Evolutionary conservation across 2,888 invertebrate species (phyloP).

Genomic region (Quadroppia sp.): DNA sequence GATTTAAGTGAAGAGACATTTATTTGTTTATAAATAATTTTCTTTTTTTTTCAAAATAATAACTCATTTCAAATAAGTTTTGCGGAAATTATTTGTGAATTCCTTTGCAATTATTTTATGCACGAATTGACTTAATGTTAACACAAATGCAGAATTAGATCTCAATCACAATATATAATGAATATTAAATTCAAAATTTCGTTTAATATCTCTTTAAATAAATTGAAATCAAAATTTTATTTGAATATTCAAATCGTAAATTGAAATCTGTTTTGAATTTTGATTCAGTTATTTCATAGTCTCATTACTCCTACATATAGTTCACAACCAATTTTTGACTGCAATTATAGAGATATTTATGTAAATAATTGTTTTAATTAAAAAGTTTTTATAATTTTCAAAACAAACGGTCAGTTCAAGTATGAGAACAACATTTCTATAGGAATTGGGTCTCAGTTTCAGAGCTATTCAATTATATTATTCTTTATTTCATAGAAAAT

Average conservation of each 20-base stretch:
- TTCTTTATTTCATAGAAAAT: neutral
- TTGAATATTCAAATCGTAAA: neutral
- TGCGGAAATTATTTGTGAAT: slow-evolving; percentile 14
- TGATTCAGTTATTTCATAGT: neutral
- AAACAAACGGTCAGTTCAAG: neutral
- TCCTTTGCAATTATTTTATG: neutral
- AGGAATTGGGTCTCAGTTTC: slow-evolving; percentile 13
- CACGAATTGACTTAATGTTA: neutral
- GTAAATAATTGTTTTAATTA: neutral
- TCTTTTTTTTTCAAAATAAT: neutral
- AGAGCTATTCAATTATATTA: neutral
- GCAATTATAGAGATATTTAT: neutral
- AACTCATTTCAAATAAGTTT: neutral
- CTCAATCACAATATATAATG: neutral
- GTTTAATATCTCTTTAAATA: neutral
- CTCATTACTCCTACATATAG: neutral
- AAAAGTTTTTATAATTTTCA: neutral
- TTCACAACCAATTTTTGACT: neutral
- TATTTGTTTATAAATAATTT: neutral
- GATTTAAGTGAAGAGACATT: too few species aligned
- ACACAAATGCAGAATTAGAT: neutral
- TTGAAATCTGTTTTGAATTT: neutral
- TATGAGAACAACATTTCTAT: neutral
- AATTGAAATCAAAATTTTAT: neutral
- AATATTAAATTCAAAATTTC: neutral